Conservation (phyloP, 1,140 invertebrate species). For the Mylabris phalerata region DNA sequence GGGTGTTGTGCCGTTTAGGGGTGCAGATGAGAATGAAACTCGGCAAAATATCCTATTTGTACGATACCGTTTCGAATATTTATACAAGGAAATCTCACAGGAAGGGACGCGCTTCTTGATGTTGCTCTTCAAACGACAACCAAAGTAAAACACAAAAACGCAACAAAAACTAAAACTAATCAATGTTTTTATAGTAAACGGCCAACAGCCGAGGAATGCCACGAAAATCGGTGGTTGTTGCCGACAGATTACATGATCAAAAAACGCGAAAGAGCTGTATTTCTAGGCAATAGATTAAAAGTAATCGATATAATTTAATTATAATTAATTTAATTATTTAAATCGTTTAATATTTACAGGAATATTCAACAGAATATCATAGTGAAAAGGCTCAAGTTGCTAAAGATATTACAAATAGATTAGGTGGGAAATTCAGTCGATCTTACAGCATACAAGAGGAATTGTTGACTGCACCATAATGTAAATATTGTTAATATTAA, state of each 20-base stretch:
- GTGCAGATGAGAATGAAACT: constrained; percentile 74
- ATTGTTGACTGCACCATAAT: constrained; percentile 54
- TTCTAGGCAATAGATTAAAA: constrained; percentile 74
- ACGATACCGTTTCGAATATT: constrained; percentile 87
- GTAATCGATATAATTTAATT: constrained; percentile 38
- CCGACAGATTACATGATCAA: constrained; percentile 89
- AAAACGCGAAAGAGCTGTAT: constrained; percentile 81
- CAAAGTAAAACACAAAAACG: constrained; percentile 54
- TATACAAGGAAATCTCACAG: constrained; percentile 90
- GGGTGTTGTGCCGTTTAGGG: constrained; percentile 87
- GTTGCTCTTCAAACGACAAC: constrained; percentile 88
- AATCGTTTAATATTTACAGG: constrained; percentile 41
- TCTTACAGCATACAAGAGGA: constrained; percentile 79
- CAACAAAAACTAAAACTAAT: constrained; percentile 17
- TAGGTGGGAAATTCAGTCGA: constrained; percentile 54
- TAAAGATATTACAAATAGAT: constrained; percentile 47
- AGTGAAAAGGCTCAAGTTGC: constrained; percentile 53
- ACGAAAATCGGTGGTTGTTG: constrained; percentile 91
- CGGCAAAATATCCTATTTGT: constrained; percentile 88
- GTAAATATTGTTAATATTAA: constrained; percentile 28
- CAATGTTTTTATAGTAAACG: constrained; percentile 64
- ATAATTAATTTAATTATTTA: not conserved
- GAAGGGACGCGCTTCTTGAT: constrained; percentile 93
- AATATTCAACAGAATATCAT: constrained; percentile 72
- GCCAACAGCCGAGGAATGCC: constrained; percentile 86